A percentile compares a stretch with the other conserved stretches of the same genome.
These are phyloP conservation scores for Aethes cnicana DNA, from an alignment of 2,888 invertebrate species.

Conservation along the genomic window DNA sequence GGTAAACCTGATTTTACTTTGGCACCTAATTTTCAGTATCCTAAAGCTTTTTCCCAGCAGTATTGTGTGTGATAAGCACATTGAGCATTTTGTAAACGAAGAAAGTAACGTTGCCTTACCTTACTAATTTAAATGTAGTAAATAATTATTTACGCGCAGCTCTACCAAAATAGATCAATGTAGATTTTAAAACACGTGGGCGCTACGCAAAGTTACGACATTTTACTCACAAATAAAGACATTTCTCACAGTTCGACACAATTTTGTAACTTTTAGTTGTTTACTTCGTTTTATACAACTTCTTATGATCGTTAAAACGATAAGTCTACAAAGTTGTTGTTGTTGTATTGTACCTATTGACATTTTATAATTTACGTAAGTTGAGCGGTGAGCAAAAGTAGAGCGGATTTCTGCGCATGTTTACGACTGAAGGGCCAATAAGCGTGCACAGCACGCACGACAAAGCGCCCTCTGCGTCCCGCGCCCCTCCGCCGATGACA, in stretches of 20 bases:
- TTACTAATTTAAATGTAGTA: background rate
- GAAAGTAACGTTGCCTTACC: no score
- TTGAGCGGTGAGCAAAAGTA: no score
- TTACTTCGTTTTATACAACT: slow-evolving; percentile 49
- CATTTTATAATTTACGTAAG: background rate
- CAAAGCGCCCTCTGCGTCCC: no score
- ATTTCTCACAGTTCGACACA: slow-evolving; percentile 62
- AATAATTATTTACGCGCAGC: slow-evolving; percentile 10
- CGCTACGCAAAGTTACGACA: slow-evolving; percentile 51
- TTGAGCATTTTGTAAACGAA: no score
- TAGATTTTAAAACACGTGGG: slow-evolving; percentile 51
- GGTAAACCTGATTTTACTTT: no score
- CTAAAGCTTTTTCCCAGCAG: no score
- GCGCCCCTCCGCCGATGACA: no score
- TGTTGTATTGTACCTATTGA: background rate
- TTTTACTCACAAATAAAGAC: slow-evolving; percentile 65
- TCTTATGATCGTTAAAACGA: slow-evolving; percentile 45
- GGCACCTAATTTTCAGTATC: no score
- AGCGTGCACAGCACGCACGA: no score
- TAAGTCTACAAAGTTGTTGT: background rate
- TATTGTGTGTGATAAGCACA: no score
- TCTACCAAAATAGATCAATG: slow-evolving; percentile 21
- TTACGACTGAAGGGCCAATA: no score
- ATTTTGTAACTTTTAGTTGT: slow-evolving; percentile 56
- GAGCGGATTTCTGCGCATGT: no score